A percentile compares a stretch with the other conserved stretches of the same genome.
Conservation (phyloP, 2,888 invertebrate species). For the Eristalis intricaria region DNA sequence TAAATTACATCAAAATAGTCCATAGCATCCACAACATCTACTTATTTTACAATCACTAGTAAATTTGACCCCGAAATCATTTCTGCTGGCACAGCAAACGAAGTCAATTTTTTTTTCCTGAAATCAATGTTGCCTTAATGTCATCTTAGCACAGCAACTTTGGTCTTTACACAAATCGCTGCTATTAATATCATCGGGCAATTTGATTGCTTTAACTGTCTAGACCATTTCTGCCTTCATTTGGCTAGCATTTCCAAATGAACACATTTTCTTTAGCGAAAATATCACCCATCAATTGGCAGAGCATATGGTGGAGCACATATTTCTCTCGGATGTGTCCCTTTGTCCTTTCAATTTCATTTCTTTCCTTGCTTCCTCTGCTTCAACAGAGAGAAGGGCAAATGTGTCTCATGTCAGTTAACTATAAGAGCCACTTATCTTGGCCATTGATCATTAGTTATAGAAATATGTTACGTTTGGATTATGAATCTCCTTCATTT, state of each 20-base stretch:
- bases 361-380: not conserved
- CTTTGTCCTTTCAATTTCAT: not conserved
- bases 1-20: too few relatives aligned
- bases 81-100: not conserved
- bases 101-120: not conserved
- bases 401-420: slow-evolving; percentile 40
- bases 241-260: not conserved
- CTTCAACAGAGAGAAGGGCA: slow-evolving; percentile 11
- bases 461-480: slow-evolving; percentile 12
- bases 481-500: slow-evolving; percentile 30
- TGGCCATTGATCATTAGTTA: slow-evolving; percentile 54
- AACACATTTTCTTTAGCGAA: not conserved
- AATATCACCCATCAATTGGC: slow-evolving; percentile 30
- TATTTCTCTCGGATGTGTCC: slow-evolving; percentile 18
- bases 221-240: not conserved
- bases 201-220: not conserved
- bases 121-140: not conserved
- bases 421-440: slow-evolving; percentile 42
- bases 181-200: not conserved
- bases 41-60: not conserved
- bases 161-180: not conserved
- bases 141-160: not conserved
- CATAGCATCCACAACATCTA: too few relatives aligned
- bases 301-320: slow-evolving; percentile 34
- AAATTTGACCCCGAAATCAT: not conserved